phyloP scores from a whole-genome alignment of 2,797 vertebrate species.

The Enteromius trimaculatus region DNA sequence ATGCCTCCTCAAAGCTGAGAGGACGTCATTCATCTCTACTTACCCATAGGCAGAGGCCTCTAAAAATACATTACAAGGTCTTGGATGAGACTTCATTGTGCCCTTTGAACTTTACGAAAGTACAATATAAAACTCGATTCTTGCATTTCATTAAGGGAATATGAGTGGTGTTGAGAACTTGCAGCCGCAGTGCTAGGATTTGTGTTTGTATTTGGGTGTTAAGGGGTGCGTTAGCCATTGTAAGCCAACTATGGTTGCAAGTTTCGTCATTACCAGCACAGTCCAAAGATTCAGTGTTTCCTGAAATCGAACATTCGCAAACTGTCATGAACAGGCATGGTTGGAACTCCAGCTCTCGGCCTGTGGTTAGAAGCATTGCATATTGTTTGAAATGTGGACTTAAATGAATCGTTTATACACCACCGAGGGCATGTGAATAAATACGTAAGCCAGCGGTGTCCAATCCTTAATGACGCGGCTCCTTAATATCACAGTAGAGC shows the following conservation, averaged over 20 bases:
- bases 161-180: neutral
- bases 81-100: neutral
- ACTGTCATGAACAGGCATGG: neutral
- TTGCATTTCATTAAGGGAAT: neutral
- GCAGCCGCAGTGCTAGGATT: neutral
- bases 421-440: neutral
- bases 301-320: neutral
- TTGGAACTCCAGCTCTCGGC: neutral
- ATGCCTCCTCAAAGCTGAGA: slow-evolving; percentile 29
- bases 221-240: neutral
- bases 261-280: neutral
- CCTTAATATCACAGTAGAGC: too few relatives aligned
- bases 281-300: neutral
- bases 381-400: neutral
- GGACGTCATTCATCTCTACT: slow-evolving; percentile 41
- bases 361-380: neutral
- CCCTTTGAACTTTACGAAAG: slow-evolving; percentile 1
- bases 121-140: neutral
- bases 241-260: neutral
- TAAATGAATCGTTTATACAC: neutral
- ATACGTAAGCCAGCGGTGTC: neutral
- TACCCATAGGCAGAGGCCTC: neutral
- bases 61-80: slow-evolving; percentile 14
- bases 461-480: too few relatives aligned
- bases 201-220: neutral